Conservation (phyloP, 1,140 invertebrate genomes). For the Leptonema lineaticorne region DNA sequence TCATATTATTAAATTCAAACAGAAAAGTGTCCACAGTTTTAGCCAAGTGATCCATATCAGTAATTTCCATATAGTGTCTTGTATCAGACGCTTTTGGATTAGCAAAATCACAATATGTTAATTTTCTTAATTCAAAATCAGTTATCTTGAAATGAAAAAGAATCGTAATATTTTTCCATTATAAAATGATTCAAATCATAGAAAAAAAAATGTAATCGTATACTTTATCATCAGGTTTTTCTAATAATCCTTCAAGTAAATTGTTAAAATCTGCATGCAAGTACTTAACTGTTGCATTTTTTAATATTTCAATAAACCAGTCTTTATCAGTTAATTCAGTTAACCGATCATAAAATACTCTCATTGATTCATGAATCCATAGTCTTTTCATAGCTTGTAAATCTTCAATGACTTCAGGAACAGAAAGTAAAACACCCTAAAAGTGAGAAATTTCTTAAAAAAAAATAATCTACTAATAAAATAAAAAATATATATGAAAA, state of each 20-base stretch:
- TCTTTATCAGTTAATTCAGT: conserved; percentile 78
- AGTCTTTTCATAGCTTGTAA: conserved; percentile 85
- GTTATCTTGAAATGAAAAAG: conserved; percentile 58
- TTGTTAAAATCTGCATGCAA: conserved; percentile 60
- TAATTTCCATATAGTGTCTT: conserved; percentile 85
- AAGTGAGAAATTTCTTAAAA: background rate
- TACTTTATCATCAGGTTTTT: conserved; percentile 43
- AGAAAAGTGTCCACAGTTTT: conserved; percentile 88
- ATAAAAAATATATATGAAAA: background rate
- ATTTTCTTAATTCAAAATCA: conserved; percentile 77
- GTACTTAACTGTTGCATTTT: conserved; percentile 46
- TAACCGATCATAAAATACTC: conserved; percentile 92
- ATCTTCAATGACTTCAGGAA: conserved; percentile 88
- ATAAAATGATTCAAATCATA: background rate
- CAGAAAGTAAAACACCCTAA: conserved; percentile 87
- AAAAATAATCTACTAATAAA: background rate
- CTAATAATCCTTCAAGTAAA: conserved; percentile 49
- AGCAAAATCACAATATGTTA: conserved; percentile 94
- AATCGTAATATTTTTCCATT: conserved; percentile 13
- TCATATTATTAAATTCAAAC: conserved; percentile 93
- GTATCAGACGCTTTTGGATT: conserved; percentile 86
- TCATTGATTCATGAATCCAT: conserved; percentile 92
- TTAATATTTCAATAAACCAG: conserved; percentile 73
- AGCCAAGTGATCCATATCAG: conserved; percentile 78
- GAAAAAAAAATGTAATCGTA: background rate